Conservation (phyloP, 2,113 vertebrate genomes). For the Zapus hudsonius region DNA sequence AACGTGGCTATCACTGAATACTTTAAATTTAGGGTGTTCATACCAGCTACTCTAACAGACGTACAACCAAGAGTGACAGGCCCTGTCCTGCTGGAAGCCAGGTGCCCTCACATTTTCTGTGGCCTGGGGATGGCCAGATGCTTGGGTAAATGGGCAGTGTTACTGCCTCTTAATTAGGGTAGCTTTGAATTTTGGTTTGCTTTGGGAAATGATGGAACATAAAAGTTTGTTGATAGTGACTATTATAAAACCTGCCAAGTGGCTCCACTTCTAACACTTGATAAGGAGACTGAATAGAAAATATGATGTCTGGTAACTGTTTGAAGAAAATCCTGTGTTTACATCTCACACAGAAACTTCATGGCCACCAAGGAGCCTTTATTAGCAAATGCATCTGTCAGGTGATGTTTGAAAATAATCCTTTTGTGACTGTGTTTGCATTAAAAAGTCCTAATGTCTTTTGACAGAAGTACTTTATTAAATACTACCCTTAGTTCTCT, state of each 20-base stretch:
- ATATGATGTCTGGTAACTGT: background rate
- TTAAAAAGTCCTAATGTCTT: background rate
- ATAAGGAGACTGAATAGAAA: constrained; percentile 33
- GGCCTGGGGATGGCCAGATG: background rate
- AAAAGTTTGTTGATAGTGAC: background rate
- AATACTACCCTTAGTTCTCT: background rate
- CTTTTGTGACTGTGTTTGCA: background rate
- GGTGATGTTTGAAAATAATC: background rate
- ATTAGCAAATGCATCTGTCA: background rate
- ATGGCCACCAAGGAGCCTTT: background rate
- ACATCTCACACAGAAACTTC: background rate
- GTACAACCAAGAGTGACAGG: background rate
- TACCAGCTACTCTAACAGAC: constrained; percentile 47
- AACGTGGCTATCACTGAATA: background rate
- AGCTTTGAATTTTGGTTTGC: background rate
- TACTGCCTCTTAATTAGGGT: background rate
- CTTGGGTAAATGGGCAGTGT: constrained; percentile 1
- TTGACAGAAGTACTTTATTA: background rate
- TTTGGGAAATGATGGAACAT: background rate
- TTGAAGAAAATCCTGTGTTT: background rate
- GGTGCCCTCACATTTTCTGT: constrained; percentile 23
- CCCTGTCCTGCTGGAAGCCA: constrained; percentile 16
- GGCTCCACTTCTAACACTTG: background rate
- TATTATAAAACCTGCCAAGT: constrained; percentile 22
- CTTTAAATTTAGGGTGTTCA: constrained; percentile 28